phyloP scores from a whole-genome alignment of 2,888 invertebrate species.

The Clistopyga incitator region DNA sequence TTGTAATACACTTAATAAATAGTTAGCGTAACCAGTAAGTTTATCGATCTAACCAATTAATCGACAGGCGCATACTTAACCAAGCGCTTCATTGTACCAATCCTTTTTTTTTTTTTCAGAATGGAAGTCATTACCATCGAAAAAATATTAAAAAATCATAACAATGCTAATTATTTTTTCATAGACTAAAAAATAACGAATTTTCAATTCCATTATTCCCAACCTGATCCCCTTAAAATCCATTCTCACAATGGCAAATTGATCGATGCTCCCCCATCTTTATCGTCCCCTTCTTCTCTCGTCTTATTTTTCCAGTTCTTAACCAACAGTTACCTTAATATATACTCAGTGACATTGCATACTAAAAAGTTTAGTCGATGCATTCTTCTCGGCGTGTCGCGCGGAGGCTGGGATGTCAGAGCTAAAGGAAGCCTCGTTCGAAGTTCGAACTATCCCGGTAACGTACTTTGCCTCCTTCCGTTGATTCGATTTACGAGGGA shows the following conservation, averaged over 20 bases:
- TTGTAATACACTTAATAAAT: no score
- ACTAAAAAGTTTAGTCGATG: slow-evolving; percentile 50
- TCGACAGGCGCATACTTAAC: no score
- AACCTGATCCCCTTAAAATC: no score
- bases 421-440: slow-evolving; percentile 38
- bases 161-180: no score
- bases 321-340: neutral
- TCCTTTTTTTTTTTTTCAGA: no score
- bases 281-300: neutral
- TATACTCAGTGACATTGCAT: slow-evolving; percentile 18
- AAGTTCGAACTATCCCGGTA: slow-evolving; percentile 63
- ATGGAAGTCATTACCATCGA: no score
- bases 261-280: neutral
- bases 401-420: slow-evolving; percentile 21
- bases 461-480: slow-evolving; percentile 72
- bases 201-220: no score
- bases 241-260: neutral
- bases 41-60: no score
- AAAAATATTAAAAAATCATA: no score
- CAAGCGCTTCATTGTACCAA: no score
- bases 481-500: slow-evolving; percentile 78
- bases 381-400: slow-evolving; percentile 37
- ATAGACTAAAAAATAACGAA: no score
- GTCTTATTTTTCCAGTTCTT: neutral
- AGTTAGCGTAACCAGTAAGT: no score